Conservation (phyloP, 2,797 vertebrate genomes). For the Tadarida brasiliensis region DNA sequence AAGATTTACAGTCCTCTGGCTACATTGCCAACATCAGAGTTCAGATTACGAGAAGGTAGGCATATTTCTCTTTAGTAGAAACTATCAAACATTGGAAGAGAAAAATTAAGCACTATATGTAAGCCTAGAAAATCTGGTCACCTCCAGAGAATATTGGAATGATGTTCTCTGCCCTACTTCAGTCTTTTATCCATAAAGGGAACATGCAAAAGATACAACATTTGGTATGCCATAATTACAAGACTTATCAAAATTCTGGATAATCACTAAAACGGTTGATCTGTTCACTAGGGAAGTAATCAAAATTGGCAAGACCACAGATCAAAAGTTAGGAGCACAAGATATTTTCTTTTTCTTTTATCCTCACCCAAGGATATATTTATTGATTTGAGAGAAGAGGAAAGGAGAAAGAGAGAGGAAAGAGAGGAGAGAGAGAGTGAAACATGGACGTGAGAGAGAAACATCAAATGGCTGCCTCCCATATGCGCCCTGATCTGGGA, state of each 20-base stretch:
- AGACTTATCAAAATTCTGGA: background rate
- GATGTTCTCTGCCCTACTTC: background rate
- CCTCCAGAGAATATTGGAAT: background rate
- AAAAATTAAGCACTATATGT: slow-evolving; percentile 16
- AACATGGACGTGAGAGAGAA: no score
- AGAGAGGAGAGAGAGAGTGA: no score
- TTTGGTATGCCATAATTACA: background rate
- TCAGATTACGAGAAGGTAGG: slow-evolving; percentile 6
- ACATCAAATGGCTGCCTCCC: background rate
- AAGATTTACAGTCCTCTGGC: background rate
- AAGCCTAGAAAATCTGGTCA: background rate
- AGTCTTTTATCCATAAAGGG: background rate
- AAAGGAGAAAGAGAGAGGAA: background rate
- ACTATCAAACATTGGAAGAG: background rate
- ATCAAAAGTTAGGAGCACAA: background rate
- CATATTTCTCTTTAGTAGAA: slow-evolving; percentile 33
- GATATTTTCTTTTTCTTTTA: background rate
- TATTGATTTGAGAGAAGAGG: background rate
- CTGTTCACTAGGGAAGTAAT: background rate
- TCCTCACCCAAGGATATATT: background rate
- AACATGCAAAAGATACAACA: background rate
- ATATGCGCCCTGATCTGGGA: background rate
- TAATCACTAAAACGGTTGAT: background rate
- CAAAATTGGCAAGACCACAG: background rate
- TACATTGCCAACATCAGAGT: background rate